These are phyloP conservation scores for Pyxicephalus adspersus DNA, from an alignment of 2,113 vertebrate species.

Conservation along the genomic window DNA sequence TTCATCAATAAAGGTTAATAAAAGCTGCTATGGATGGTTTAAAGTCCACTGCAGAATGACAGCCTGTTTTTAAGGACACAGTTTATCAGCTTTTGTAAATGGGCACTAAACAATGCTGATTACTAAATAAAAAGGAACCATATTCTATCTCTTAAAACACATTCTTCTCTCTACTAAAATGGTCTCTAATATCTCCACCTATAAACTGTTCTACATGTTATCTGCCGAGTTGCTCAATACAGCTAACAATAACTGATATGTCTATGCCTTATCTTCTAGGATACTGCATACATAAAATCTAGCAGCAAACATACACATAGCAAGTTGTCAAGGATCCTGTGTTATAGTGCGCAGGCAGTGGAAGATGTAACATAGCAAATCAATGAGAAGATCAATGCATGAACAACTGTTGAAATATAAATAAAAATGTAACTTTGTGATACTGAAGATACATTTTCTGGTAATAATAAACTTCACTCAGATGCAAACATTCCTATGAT, in stretches of 20 bases:
- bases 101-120: too few species aligned
- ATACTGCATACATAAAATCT: not conserved
- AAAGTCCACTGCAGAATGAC: too few species aligned
- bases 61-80: too few species aligned
- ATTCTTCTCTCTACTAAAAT: constrained; percentile 9
- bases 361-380: constrained; percentile 12
- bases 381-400: not conserved
- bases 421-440: not conserved
- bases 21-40: too few species aligned
- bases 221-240: not conserved
- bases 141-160: constrained; percentile 18
- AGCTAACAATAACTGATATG: not conserved
- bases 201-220: constrained; percentile 4
- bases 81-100: too few species aligned
- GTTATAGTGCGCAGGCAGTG: not conserved
- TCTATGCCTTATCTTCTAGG: constrained; percentile 12
- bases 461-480: too few species aligned
- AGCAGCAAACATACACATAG: constrained; percentile 37
- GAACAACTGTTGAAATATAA: not conserved
- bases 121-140: not conserved
- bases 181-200: not conserved
- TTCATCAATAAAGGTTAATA: too few species aligned
- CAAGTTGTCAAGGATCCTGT: not conserved
- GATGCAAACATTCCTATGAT: too few species aligned
- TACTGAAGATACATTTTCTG: too few species aligned